A percentile compares a stretch with the other conserved stretches of the same genome.
These are phyloP conservation scores for Lates japonicus DNA, from an alignment of 2,797 vertebrate species.

Conservation along the genomic window DNA sequence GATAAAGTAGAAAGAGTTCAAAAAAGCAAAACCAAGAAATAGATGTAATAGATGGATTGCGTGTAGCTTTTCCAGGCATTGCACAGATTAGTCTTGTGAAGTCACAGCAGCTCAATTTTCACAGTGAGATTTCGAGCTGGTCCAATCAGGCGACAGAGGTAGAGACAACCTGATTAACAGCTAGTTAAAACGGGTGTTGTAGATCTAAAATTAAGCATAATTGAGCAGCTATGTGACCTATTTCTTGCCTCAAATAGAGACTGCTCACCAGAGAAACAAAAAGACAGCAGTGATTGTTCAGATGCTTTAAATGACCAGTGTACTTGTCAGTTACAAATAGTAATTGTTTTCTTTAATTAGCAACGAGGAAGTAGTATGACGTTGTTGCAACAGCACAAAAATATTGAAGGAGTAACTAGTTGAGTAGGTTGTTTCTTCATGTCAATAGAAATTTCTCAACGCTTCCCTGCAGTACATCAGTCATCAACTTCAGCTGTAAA, in stretches of 20 bases:
- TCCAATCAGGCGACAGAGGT: conserved; percentile 28
- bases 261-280: conserved; percentile 22
- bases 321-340: not conserved
- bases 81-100: not conserved
- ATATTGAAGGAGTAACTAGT: too few species aligned
- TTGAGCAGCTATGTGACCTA: conserved; percentile 62
- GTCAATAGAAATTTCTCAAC: too few species aligned
- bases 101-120: not conserved
- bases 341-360: not conserved
- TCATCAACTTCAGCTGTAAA: too few species aligned
- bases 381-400: not conserved
- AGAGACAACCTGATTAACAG: conserved; percentile 65
- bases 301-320: not conserved
- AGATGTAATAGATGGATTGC: not conserved
- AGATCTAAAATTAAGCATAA: conserved; percentile 68
- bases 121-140: conserved; percentile 12
- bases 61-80: not conserved
- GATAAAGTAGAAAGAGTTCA: not conserved
- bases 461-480: too few species aligned
- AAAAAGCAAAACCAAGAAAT: not conserved
- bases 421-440: too few species aligned
- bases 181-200: conserved; percentile 51
- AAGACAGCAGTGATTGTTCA: not conserved
- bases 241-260: conserved; percentile 36
- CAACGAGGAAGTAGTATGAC: not conserved